Base-by-base conservation (phyloP, 2,888 invertebrate species). In the Lamproptera curius region DNA sequence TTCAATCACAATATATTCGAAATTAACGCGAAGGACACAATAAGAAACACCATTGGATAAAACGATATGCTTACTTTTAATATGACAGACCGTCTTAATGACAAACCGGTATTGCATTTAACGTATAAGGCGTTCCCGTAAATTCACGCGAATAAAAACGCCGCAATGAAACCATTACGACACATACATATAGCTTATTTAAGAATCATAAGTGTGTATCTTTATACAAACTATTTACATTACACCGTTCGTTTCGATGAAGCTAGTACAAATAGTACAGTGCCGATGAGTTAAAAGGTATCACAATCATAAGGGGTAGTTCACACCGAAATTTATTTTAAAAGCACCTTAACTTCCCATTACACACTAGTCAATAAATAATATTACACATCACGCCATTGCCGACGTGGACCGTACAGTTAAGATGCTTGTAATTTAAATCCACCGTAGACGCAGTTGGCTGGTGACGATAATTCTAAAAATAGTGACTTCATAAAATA, bases 221-320 rank as follows among this genome's bases (percentile, higher is more conserved):
- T 76, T 69, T 71, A 11, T 84, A 83, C 82, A 83, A 58, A 71
- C 61, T 84, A 84, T 84, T 70, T 81, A 85, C 81, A 85, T 44
- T 63, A 48, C 46, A 51, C 58, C 57, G 59, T 57, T 58, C 57
- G 56, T 58, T 59, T 67, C 67, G 65, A 58, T 70, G n/a, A 66
- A 68, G 59, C 62, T 65, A 65, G 57, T 56, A 54, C 52, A 15
- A 31, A 20, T 16, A 35, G 51, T 64, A 65, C 57, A 58, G 58
- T 65, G 68, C 62, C 65, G 65, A 65, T 70, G 66, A 63, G 68
- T 76, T 50, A 54, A 51, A 57, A 45, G 52, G 57, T 67, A 69
- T 77, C 81, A 81, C 77, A 65, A 63, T 63, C 51, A 58, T 62
- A 48, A 58, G 58, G 62, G 60, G 63, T 58, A 51, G 51, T 56